Percentiles rank a stretch among this genome's conserved stretches.
Conservation (phyloP, 2,888 invertebrate species). For the Fragum sueziense region DNA sequence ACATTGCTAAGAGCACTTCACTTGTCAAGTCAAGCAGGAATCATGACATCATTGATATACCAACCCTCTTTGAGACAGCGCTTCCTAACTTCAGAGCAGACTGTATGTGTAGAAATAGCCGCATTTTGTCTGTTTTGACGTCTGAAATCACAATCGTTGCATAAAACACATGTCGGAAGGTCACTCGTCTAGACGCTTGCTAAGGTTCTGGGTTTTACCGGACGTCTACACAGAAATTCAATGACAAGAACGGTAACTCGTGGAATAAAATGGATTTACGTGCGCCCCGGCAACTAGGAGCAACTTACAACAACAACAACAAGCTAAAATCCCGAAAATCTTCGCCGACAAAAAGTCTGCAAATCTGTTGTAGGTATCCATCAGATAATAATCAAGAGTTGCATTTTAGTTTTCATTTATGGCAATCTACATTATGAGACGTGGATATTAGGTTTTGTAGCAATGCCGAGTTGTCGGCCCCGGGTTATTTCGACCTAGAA, state of each 20-base stretch:
- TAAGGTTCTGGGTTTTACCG: not conserved
- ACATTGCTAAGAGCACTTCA: too few relatives aligned
- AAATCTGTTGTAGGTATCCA: not conserved
- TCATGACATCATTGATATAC: too few relatives aligned
- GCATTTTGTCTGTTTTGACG: conserved; percentile 13
- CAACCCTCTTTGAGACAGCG: conserved; percentile 4
- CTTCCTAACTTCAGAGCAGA: conserved; percentile 3
- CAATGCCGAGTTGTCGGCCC: too few relatives aligned
- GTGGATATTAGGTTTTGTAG: too few relatives aligned
- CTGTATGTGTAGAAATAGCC: conserved; percentile 9
- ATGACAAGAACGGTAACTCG: conserved; percentile 1
- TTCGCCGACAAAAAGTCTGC: not conserved
- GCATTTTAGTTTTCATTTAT: too few relatives aligned
- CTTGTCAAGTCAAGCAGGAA: too few relatives aligned
- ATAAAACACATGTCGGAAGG: conserved; percentile 31
- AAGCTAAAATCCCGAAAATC: not conserved
- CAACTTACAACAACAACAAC: not conserved
- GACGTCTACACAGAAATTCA: not conserved
- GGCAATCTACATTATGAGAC: too few relatives aligned
- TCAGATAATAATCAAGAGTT: too few relatives aligned
- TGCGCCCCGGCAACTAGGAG: not conserved
- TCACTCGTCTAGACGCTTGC: conserved; percentile 21
- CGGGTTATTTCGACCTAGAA: too few relatives aligned
- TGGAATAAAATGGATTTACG: not conserved
- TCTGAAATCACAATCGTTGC: not conserved